Base-by-base conservation (phyloP, 2,113 vertebrate species). In the Onychostoma macrolepis region DNA sequence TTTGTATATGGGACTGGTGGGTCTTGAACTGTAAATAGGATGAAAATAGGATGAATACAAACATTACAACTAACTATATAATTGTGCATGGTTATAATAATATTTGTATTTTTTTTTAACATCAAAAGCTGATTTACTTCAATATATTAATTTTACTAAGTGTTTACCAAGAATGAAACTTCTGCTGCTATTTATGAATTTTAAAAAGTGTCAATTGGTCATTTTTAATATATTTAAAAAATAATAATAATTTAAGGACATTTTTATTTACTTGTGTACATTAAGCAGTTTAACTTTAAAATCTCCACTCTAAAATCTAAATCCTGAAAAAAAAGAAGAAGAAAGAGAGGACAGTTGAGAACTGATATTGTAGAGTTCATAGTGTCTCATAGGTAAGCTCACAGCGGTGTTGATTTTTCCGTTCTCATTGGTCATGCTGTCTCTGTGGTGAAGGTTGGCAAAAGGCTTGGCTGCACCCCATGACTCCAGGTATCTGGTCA, bases 381-480 rank as follows among this genome's bases (percentile, higher is more conserved):
- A 65, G 33, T 17, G 15, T 36, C 19, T 43, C 45, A 80, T 33
- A 21, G 78, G 43, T 13, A 50, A 85, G 91, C 96, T 85, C 93
- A 99, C 98, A 92, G 95, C 96, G 56, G 98, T 99, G 94, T 96
- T 98, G 94, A 99, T 99, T 94, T 98, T 98, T 92, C 97, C 98
- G 0, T 99, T 99, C 94, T 99, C 98, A 0, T 97, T 99, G 90
- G 97, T 98, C 97, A 99, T 98, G 95, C 98, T 99, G 95, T 99
- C 98, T 82, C 98, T 94, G 94, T 99, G 98, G 85, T 99, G 97
- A 85, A 99, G 91, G 90, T 99, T 97, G 78, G 98, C 98, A 24
- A 99, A 99, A 0, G 98, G 98, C 90, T 99, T 99, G 91, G 97
- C 98, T 1, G 98, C 98, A 82, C 98, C 98, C 98, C 98, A 99